Evolutionary conservation across 2,797 vertebrate species (phyloP), one percentile per base, ranked within the genome.

Genomic region (Sebastes trivittatus): DNA sequence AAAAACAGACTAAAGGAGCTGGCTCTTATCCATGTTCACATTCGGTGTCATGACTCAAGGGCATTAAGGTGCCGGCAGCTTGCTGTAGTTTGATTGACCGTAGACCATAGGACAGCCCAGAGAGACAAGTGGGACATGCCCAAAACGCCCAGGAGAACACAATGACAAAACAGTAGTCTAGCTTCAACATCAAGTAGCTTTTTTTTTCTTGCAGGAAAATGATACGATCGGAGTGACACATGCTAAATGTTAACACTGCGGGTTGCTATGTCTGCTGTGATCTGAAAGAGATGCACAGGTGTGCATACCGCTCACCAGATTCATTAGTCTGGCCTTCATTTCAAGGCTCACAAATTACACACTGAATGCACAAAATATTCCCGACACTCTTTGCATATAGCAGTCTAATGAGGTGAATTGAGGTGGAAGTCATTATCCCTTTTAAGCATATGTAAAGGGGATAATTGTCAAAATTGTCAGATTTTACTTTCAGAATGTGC

Each of bases 41-140:
- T 89, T 91, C 76, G 72, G 83, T 86, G 78, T 82, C 75, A 81
- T 84, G 80, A 90, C 89, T 94, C 85, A 87, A 83, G 89, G 87
- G 87, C 82, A 86, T 88, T 77, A 77, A 84, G 75, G 74, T 89
- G 82, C 79, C 29, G 11, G 66, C 82, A 80, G 65, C 75, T 80
- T 62, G 86, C 78, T 78, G 71, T 68, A 74, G 78, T 83, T 88
- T 91, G 85, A 88, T 77, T 86, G 76, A 89, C 83, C 86, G 67
- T 69, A 77, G 87, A 86, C 49, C 14, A 36, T 54, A 60, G 81
- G 68, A 84, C 62, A 72, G 59, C 63, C 46, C 46, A 69, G 67
- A 72, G 72, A 87, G 71, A 84, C 59, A 74, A 85, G n/a, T 52
- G 55, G 65, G 62, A 77, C 79, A 83, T n/a, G 16, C 73, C 78